A percentile compares a stretch with the other conserved stretches of the same genome.
phyloP scores from a whole-genome alignment of 1,140 invertebrate species.

The Argopecten irradians region DNA sequence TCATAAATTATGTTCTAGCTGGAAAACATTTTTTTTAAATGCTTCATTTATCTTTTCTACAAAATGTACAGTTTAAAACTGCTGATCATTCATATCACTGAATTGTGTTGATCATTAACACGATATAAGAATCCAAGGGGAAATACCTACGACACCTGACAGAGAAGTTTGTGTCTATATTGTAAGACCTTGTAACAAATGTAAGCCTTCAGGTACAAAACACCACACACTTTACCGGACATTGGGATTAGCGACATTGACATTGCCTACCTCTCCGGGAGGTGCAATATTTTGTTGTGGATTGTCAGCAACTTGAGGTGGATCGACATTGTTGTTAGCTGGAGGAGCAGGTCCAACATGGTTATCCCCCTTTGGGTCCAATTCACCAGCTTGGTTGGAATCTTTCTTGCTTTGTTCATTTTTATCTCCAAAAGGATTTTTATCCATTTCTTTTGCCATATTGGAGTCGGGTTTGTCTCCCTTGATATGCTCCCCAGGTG shows the following conservation, averaged over 20 bases:
- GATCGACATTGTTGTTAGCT: not conserved
- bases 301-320: not conserved
- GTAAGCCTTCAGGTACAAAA: no score
- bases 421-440: not conserved
- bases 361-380: not conserved
- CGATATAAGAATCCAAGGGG: no score
- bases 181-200: no score
- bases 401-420: not conserved
- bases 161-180: no score
- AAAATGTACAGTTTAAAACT: no score
- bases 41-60: no score
- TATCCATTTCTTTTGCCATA: not conserved
- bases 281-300: constrained; percentile 14
- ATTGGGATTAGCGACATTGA: not conserved
- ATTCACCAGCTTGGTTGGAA: not conserved
- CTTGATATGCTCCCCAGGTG: not conserved
- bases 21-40: no score
- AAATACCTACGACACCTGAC: no score
- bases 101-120: no score
- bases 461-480: not conserved
- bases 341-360: not conserved
- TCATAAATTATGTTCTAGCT: no score
- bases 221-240: not conserved
- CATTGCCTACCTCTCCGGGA: not conserved
- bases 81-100: no score